Base-by-base conservation (phyloP, 2,888 invertebrate species). In the Clistopyga incitator region DNA sequence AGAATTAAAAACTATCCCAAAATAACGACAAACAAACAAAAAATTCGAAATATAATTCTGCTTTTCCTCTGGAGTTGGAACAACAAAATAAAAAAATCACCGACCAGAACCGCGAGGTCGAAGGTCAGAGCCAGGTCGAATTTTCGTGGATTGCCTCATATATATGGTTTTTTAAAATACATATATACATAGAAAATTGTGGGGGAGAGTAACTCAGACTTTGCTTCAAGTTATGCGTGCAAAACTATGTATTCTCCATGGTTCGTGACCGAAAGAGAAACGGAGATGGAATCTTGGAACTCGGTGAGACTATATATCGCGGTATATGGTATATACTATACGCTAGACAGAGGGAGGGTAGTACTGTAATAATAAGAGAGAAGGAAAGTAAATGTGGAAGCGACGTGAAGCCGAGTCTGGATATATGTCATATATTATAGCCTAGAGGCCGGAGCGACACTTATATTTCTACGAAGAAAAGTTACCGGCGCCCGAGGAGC, bases 121-220 rank as follows among this genome's bases (percentile, higher is more conserved):
- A 4, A 29, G 4, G 29, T 29, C 29, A 3, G 4, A 4, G 3
- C 29, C 29, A 29, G 29, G 29, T 29, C 3, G 29, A 29, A 29
- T 29, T 29, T 2, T 3, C 29, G 29, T 29, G 4, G 29, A 29
- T 29, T 29, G 29, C 4, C 4, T 8, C 4, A 38, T 38, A 38
- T 8, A 8, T 8, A 38, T 38, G 6, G 3, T 6, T 38, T 6
- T 38, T 6, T 8, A 38, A 6, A 54, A 45, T 74, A 42, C 59
- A 25, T 74, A 59, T n/a, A 15, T 56, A 10, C 20, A 23, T 56
- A 23, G 3, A n/a, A 0, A 25, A 25, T 25, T 56, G 13, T 23
- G 8, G 23, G 4, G 11, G 1, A 75, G 81, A 70, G 86, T 87
- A 86, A 88, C 85, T 86, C 84, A 82, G 85, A 42, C 81, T 85